These are phyloP conservation scores for Ibidorhyncha struthersii DNA, from an alignment of 2,113 vertebrate genomes.

Conservation along the genomic window DNA sequence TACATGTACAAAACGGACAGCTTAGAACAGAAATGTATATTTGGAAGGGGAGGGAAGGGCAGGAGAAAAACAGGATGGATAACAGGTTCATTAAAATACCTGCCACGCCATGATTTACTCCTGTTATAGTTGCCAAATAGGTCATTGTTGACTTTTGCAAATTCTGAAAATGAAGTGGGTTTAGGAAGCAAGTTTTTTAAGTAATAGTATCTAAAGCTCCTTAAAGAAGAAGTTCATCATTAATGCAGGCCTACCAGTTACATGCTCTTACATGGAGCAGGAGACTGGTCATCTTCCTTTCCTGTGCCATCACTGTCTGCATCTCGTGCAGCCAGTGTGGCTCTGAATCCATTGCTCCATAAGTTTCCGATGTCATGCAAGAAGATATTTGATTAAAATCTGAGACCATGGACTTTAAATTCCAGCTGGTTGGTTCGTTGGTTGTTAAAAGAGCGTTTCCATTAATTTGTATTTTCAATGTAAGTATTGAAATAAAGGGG, in stretches of 20 bases:
- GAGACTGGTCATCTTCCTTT: not conserved
- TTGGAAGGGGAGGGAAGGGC: not conserved
- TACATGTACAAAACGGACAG: not conserved
- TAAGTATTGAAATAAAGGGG: not conserved
- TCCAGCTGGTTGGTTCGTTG: not conserved
- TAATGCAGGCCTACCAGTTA: not conserved
- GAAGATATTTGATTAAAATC: not conserved
- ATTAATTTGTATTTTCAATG: not conserved
- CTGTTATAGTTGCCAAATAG: not conserved
- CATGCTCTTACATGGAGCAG: rapidly evolving
- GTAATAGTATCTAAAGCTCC: not conserved
- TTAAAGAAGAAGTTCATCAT: not conserved
- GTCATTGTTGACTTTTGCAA: not conserved
- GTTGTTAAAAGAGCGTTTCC: not conserved
- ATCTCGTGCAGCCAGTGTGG: rapidly evolving
- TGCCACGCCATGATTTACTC: not conserved
- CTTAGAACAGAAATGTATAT: not conserved
- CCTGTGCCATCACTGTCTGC: not conserved
- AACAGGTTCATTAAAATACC: not conserved
- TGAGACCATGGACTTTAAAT: not conserved
- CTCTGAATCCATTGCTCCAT: not conserved
- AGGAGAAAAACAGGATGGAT: not conserved
- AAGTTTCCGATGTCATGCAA: not conserved
- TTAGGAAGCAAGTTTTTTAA: not conserved
- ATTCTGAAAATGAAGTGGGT: not conserved